Evolutionary conservation across 1,140 invertebrate genomes (phyloP).

Genomic region (Acromyrmex charruanus): DNA sequence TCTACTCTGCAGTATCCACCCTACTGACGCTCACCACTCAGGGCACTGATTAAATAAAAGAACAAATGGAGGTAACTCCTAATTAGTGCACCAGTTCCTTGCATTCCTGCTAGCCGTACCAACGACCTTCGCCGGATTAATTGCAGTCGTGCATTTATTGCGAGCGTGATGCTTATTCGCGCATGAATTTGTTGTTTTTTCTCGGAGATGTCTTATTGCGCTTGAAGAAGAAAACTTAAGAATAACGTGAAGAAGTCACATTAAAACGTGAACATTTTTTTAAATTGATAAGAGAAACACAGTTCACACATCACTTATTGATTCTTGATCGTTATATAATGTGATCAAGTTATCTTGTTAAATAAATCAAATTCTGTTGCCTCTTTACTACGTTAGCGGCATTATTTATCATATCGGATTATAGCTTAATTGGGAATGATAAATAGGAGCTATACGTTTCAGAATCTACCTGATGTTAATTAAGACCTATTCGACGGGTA

Average conservation of each 20-base stretch:
- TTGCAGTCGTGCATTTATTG: conserved; percentile 72
- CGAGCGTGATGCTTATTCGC: conserved; percentile 55
- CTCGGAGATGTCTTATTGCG: conserved; percentile 45
- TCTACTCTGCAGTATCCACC: conserved; percentile 39
- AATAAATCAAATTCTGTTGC: conserved; percentile 57
- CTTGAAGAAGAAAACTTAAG: background rate
- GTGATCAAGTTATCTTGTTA: background rate
- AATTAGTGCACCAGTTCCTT: conserved; percentile 79
- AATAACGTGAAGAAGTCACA: background rate
- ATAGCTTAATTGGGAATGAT: conserved; percentile 71
- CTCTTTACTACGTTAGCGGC: conserved; percentile 23
- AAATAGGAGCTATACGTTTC: conserved; percentile 59
- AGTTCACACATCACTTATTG: conserved; percentile 5
- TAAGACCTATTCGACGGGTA: conserved; percentile 66
- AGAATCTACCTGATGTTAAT: conserved; percentile 68
- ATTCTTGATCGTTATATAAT: conserved; percentile 49
- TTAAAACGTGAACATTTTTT: conserved; percentile 4
- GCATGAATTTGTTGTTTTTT: conserved; percentile 57
- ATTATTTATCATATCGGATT: conserved; percentile 61
- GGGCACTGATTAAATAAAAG: conserved; percentile 82
- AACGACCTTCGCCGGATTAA: conserved; percentile 71
- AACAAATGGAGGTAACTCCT: conserved; percentile 77
- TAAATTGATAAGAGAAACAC: background rate
- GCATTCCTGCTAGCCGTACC: conserved; percentile 70
- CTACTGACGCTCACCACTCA: conserved; percentile 47